Percentiles rank a stretch among this genome's conserved stretches.
phyloP scores from a whole-genome alignment of 2,888 invertebrate species.

The Antheraea assamensis region DNA sequence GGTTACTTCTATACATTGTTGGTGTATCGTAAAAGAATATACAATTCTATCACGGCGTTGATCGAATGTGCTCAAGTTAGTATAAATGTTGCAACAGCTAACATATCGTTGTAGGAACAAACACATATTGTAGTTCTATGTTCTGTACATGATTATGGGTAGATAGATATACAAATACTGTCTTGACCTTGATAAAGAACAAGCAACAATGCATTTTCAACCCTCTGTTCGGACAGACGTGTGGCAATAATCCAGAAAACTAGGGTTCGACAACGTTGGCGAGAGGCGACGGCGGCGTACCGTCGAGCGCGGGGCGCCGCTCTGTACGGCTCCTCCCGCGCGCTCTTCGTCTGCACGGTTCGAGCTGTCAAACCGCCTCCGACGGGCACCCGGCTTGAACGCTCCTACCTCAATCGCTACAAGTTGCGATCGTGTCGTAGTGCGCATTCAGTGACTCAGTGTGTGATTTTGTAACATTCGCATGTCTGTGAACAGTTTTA shows the following conservation, averaged over 20 bases:
- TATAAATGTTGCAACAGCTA: background rate
- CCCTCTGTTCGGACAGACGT: slow-evolving; percentile 66
- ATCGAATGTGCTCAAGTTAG: background rate
- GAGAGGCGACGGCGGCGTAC: slow-evolving; percentile 53
- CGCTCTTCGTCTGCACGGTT: slow-evolving; percentile 65
- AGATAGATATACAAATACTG: slow-evolving; percentile 4
- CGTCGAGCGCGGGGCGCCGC: slow-evolving; percentile 61
- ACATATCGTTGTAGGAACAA: background rate
- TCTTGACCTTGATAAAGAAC: slow-evolving; percentile 72
- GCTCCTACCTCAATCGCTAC: slow-evolving; percentile 63
- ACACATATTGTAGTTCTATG: slow-evolving; percentile 4
- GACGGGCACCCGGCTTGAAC: slow-evolving; percentile 79
- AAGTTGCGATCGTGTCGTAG: slow-evolving; percentile 66
- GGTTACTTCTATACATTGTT: background rate
- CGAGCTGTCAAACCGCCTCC: slow-evolving; percentile 81
- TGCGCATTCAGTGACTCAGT: slow-evolving; percentile 73
- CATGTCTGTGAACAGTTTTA: slow-evolving; percentile 66
- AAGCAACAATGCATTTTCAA: slow-evolving; percentile 72
- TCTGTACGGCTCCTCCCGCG: slow-evolving; percentile 65
- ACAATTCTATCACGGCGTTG: background rate
- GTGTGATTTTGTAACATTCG: slow-evolving; percentile 70
- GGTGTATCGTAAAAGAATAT: background rate
- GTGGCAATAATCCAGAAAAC: slow-evolving; percentile 64
- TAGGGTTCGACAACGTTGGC: slow-evolving; percentile 53
- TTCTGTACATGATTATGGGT: slow-evolving; percentile 21